Conservation (phyloP, 2,113 vertebrate species). For the Tauraco erythrolophus region DNA sequence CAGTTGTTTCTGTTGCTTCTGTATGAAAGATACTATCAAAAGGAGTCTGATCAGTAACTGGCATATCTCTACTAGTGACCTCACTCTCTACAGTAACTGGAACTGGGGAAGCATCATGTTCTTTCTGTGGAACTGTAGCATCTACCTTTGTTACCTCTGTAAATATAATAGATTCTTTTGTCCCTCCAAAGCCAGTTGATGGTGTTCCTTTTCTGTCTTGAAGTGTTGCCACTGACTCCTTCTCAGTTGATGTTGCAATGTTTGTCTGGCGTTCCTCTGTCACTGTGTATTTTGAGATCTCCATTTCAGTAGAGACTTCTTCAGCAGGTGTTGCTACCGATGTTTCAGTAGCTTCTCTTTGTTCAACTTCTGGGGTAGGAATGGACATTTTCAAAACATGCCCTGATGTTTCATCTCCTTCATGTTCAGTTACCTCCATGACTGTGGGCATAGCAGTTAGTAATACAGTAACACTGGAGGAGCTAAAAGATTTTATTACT, state of each 20-base stretch:
- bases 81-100: conserved; percentile 47
- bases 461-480: background rate
- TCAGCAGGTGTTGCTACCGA: background rate
- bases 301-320: background rate
- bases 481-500: background rate
- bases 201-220: conserved; percentile 60
- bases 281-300: background rate
- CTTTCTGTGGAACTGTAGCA: conserved; percentile 42
- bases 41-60: conserved; percentile 30
- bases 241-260: background rate
- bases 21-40: conserved; percentile 33
- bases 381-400: background rate
- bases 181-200: conserved; percentile 51
- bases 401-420: background rate
- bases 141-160: conserved; percentile 15
- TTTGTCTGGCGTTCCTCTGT: background rate
- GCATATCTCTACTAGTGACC: conserved; percentile 26
- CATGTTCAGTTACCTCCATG: background rate
- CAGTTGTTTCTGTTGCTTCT: conserved; percentile 28
- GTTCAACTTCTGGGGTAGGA: background rate
- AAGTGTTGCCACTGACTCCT: background rate
- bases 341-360: background rate
- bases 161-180: background rate
- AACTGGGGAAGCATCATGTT: conserved; percentile 32
- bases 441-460: background rate